A percentile compares a stretch with the other conserved stretches of the same genome.
Conservation (phyloP, 2,797 vertebrate genomes). For the Otolemur crassicaudatus region DNA sequence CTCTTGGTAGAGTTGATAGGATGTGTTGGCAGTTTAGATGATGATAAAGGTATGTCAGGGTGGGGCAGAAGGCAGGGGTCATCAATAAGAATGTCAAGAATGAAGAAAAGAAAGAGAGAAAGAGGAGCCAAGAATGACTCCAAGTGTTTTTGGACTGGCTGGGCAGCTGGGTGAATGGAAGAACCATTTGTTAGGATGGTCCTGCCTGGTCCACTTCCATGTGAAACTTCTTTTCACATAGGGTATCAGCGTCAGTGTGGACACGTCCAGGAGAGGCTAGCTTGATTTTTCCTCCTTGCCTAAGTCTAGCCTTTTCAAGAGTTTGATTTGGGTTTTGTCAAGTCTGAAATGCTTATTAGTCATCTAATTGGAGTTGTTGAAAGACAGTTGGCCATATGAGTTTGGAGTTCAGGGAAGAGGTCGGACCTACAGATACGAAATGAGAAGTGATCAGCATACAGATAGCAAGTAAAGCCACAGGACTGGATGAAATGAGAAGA, state of each 20-base stretch:
- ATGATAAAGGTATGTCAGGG: background rate
- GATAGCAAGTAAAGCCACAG: background rate
- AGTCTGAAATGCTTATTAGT: constrained; percentile 45
- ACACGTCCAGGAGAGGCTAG: background rate
- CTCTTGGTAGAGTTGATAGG: background rate
- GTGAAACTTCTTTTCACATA: no score
- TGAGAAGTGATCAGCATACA: constrained; percentile 23
- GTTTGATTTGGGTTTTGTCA: constrained; percentile 13
- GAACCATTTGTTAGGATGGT: background rate
- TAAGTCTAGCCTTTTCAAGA: background rate
- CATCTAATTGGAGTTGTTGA: background rate
- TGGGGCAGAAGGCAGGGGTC: background rate
- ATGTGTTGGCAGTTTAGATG: background rate
- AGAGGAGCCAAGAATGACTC: background rate
- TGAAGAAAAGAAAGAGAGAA: background rate
- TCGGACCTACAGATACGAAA: constrained; percentile 22
- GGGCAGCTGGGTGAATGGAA: background rate
- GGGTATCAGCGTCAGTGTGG: background rate
- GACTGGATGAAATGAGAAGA: constrained; percentile 1
- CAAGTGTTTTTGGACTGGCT: background rate
- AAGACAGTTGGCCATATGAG: background rate
- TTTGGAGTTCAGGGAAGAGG: constrained; percentile 55
- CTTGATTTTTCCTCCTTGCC: background rate
- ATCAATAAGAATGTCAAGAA: background rate
- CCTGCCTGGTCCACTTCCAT: background rate